phyloP scores from a whole-genome alignment of 2,888 invertebrate species.

The Salticus scenicus region DNA sequence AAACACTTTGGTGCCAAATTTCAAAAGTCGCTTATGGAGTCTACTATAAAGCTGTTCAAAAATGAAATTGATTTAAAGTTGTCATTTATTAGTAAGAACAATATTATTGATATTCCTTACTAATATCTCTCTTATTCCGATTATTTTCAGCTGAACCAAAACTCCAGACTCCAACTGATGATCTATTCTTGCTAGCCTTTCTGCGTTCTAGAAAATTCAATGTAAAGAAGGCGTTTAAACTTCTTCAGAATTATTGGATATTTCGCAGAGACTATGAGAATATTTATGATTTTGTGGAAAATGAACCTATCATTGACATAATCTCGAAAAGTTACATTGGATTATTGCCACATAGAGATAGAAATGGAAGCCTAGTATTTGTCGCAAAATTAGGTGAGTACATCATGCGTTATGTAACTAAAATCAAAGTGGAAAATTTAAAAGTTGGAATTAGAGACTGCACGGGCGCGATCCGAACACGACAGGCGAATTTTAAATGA shows the following conservation, averaged over 20 bases:
- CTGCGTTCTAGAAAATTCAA: constrained; percentile 87
- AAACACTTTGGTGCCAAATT: too few species aligned
- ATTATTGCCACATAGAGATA: constrained; percentile 26
- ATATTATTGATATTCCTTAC: too few species aligned
- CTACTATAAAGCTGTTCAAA: too few species aligned
- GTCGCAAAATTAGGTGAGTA: constrained; percentile 48
- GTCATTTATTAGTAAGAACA: too few species aligned
- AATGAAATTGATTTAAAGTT: too few species aligned
- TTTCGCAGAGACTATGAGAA: constrained; percentile 37
- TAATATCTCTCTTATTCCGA: too few species aligned
- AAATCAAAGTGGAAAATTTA: too few species aligned
- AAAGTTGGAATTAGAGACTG: too few species aligned
- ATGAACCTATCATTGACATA: not conserved
- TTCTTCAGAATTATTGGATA: constrained; percentile 51
- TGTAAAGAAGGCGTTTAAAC: constrained; percentile 82
- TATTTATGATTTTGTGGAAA: constrained; percentile 39
- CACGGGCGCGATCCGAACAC: too few species aligned
- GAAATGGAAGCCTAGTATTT: constrained; percentile 28
- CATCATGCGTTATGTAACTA: too few species aligned
- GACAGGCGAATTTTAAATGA: too few species aligned
- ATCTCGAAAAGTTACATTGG: constrained; percentile 35
- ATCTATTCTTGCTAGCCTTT: constrained; percentile 81
- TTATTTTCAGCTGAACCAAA: constrained; percentile 46
- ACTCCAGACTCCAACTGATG: constrained; percentile 54
- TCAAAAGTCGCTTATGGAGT: too few species aligned